Evolutionary conservation across 2,888 invertebrate species (phyloP).

Genomic region (Drosophila colorata): DNA sequence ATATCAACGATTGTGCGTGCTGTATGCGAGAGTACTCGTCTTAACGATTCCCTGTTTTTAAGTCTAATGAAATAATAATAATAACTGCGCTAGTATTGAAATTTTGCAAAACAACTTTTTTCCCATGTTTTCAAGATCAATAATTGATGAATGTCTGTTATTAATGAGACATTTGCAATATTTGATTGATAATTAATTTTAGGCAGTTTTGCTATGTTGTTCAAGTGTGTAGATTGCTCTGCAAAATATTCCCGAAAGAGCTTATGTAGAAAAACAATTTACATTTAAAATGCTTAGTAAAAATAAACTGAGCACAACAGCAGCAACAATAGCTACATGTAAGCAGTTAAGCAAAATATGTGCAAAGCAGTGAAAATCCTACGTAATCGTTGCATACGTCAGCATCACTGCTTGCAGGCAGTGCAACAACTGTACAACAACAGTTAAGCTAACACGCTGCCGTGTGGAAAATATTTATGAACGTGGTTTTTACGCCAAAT

Average conservation of each 20-base stretch:
- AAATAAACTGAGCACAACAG: constrained; percentile 56
- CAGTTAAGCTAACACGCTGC: constrained; percentile 48
- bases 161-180: too few species aligned
- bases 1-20: too few species aligned
- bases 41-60: too few species aligned
- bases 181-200: too few species aligned
- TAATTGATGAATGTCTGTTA: too few species aligned
- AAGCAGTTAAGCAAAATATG: constrained; percentile 40
- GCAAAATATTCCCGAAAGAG: not conserved
- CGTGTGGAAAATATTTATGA: constrained; percentile 78
- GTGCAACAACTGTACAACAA: constrained; percentile 36
- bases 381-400: constrained; percentile 63
- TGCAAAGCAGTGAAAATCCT: constrained; percentile 72
- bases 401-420: constrained; percentile 55
- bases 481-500: constrained; percentile 74
- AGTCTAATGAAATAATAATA: too few species aligned
- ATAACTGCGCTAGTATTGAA: too few species aligned
- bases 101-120: too few species aligned
- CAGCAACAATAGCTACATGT: constrained; percentile 36
- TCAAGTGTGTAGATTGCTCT: constrained; percentile 8
- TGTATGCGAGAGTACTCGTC: too few species aligned
- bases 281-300: constrained; percentile 51
- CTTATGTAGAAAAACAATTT: constrained; percentile 3
- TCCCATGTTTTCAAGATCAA: too few species aligned
- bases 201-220: too few species aligned